Base-by-base conservation (phyloP, 1,140 invertebrate species). In the Colletes latitarsis region DNA sequence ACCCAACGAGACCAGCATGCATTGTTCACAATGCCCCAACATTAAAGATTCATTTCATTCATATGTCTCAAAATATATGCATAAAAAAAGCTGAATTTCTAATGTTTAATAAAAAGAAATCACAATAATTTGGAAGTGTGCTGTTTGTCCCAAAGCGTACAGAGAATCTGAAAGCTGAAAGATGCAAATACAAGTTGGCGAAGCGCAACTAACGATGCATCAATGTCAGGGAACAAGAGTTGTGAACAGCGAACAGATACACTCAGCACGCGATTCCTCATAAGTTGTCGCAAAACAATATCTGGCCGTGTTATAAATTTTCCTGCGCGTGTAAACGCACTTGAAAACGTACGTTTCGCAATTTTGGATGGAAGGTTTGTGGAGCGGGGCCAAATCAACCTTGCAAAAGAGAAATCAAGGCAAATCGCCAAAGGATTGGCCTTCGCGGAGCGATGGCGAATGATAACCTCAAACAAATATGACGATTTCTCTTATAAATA, bases 271-370 rank as follows among this genome's bases (percentile, higher is more conserved):
- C 3, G 46, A 75, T 80, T 49, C n/a, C 67, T 74, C 72, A 75
- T 62, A n/a, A 8, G 8, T n/a, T 41, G 15, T 21, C 46, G 19
- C 21, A 41, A 0, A 30, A 77, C 66, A 82, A 82, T 49, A 70
- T 77, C 57, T 70, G 78, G 49, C n/a, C 17, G 69, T 15, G 43
- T 60, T 77, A 85, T 80, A 76, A 52, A 79, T 81, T 64, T 86
- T 53, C 57, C 14, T 3, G 1, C 0, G 10, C 41, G 52, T 77
- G 77, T 81, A 85, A 80, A 74, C 55, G 68, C 75, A 81, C 72
- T 83, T 83, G 39, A 64, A 87, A 81, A 82, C 75, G 67, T 63
- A 75, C 66, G 67, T 84, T 86, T 84, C 60, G 30, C 69, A 84
- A 87, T 74, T 73, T 46, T 46, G 60, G 21, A 30, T 41, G 68